Evolutionary conservation across 2,888 invertebrate genomes (phyloP), one percentile per base, ranked within the genome.

Genomic region (Diarsia rubi): DNA sequence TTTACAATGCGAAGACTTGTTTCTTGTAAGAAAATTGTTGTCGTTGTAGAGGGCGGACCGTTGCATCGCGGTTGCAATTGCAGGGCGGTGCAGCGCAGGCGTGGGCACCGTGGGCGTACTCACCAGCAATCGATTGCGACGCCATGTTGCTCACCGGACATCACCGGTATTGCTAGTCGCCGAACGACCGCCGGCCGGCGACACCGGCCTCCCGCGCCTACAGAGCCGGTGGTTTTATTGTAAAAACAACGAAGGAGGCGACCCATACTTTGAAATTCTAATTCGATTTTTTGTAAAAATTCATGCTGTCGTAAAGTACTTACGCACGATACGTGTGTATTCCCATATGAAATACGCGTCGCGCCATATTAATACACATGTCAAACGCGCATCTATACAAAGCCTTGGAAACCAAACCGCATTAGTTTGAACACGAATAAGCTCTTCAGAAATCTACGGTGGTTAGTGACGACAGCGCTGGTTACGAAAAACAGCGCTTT

Each of bases 1-100:
- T 73, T 76, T 44, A 37, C 14, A 49, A 44, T 42, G 24, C 52
- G 31, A 69, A 80, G 78, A 76, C 49, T 45, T 69, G 44, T 73
- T 63, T 81, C 68, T 84, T 74, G 73, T 74, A 62, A 44, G 66
- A 74, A 27, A 69, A 68, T 78, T 59, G 66, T 79, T 77, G 74
- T 77, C 73, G 74, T 79, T 78, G 76, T 87, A 88, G 88, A 92
- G 88, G 93, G 92, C 92, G 93, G 90, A 86, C 81, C 90, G 90
- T 79, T 93, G 93, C 92, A 93, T 82, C 85, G 90, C 81, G 75
- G 88, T 80, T 94, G 93, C 94, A 94, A 90, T 87, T 93, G 93
- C 93, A 93, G 91, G 96, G 96, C 94, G 95, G 91, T 91, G 94
- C 94, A 93, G 94, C 94, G 95, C 95, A 94, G 93, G 95, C 95